phyloP scores from a whole-genome alignment of 2,797 vertebrate species.

The Hapalemur alaotrensis region DNA sequence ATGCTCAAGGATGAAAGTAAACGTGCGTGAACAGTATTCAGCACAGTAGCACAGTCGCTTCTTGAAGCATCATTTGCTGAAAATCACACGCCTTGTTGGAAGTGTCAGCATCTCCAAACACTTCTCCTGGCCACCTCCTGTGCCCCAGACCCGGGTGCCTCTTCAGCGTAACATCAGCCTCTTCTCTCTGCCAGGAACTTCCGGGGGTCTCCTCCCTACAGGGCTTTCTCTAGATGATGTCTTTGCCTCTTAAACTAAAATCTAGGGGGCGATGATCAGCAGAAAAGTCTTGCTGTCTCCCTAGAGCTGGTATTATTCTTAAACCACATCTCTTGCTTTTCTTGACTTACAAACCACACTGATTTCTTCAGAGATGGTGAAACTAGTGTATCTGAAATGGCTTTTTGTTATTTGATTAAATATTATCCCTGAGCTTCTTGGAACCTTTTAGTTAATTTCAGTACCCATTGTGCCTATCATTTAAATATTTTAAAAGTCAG shows the following conservation, averaged over 20 bases:
- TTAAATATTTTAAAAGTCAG: constrained; percentile 24
- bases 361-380: background rate
- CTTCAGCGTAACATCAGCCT: background rate
- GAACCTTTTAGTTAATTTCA: background rate
- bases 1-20: background rate
- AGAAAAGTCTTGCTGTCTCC: background rate
- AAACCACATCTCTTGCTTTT: background rate
- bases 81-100: background rate
- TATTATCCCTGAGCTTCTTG: background rate
- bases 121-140: background rate
- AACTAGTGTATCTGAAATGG: background rate
- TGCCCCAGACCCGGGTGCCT: background rate
- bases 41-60: rapidly evolving
- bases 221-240: background rate
- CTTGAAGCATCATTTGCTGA: background rate
- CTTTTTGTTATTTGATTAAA: background rate
- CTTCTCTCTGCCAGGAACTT: background rate
- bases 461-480: background rate
- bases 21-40: rapidly evolving
- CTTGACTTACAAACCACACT: background rate
- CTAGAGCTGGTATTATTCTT: background rate
- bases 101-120: background rate
- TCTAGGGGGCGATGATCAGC: background rate
- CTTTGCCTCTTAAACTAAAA: background rate
- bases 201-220: background rate